Evolutionary conservation across 1,140 invertebrate genomes (phyloP), one percentile per base, ranked within the genome.

Genomic region (Pseudomyrmex concolor): DNA sequence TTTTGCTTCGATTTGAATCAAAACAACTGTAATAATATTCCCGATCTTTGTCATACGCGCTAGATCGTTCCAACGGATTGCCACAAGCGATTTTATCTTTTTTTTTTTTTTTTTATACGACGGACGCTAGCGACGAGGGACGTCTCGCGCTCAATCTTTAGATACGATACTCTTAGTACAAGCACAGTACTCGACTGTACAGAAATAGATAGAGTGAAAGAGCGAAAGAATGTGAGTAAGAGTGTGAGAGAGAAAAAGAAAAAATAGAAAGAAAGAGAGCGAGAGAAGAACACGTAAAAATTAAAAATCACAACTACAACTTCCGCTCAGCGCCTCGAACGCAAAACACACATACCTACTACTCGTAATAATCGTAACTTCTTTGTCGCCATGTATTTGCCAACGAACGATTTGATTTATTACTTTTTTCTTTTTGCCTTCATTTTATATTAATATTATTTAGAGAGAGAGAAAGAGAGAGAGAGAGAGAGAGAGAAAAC

Each of bases 371-470:
- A 92, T 92, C 91, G 86, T 93, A 92, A 92, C 88, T 93, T 90
- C 78, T 91, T 92, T 93, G 82, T 92, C 92, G 93, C 93, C 93
- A 94, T 94, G 92, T 93, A 94, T 94, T 93, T 94, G 92, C 92
- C 93, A 94, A 94, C 93, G 92, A 94, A 94, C 86, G 91, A 92
- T 34, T 34, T 91, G 85, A 91, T 90, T 87, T 86, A 89, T 90
- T 89, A 84, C 80, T 88, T 87, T 86, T 80, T 85, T 86, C 51
- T 90, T 91, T 91, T 92, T 91, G 84, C 92, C 89, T 91, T 85
- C 90, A 94, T 92, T 93, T 92, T 91, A 92, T 92, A 92, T 91
- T 88, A 92, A 90, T 92, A 92, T 93, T 93, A 92, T 92, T 93
- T 93, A 92, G 92, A 91, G 84, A 91, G 84, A 88, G 22, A 25